Conservation (phyloP, 2,888 invertebrate species). For the Eilema sororculum region DNA sequence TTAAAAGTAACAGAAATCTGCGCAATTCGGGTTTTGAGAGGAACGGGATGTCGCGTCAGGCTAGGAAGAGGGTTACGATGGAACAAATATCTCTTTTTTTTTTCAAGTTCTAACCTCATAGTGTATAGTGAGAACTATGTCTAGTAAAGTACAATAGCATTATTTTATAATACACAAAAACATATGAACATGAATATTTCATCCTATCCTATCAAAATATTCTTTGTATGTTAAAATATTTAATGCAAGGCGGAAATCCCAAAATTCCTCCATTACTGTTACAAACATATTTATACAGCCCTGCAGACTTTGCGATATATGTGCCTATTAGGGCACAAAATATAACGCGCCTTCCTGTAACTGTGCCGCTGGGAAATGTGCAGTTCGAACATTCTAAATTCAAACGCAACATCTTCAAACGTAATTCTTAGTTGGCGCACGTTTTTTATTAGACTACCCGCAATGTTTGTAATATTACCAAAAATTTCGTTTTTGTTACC, state of each 20-base stretch:
- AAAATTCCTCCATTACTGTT: constrained; percentile 17
- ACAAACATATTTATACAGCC: constrained; percentile 55
- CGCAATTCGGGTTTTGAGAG: too few relatives aligned
- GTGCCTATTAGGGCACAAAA: constrained; percentile 65
- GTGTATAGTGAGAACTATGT: too few relatives aligned
- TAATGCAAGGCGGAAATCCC: background rate
- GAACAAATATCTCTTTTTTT: too few relatives aligned
- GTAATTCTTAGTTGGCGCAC: constrained; percentile 51
- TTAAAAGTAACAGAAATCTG: too few relatives aligned
- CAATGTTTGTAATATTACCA: background rate
- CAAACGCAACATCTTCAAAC: constrained; percentile 44
- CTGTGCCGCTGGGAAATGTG: constrained; percentile 59
- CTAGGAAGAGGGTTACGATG: too few relatives aligned
- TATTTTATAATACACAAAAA: too few relatives aligned
- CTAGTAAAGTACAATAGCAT: too few relatives aligned
- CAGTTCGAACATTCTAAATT: constrained; percentile 48
- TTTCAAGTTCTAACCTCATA: too few relatives aligned
- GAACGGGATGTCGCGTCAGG: too few relatives aligned
- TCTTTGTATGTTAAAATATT: background rate
- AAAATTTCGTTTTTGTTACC: background rate
- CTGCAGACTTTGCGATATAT: constrained; percentile 58
- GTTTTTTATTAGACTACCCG: constrained; percentile 18
- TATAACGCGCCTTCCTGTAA: constrained; percentile 62
- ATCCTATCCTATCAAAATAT: too few relatives aligned
- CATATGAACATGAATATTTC: background rate